These are phyloP conservation scores for Phyllostomus discolor DNA, from an alignment of 2,113 vertebrate genomes.

Conservation along the genomic window DNA sequence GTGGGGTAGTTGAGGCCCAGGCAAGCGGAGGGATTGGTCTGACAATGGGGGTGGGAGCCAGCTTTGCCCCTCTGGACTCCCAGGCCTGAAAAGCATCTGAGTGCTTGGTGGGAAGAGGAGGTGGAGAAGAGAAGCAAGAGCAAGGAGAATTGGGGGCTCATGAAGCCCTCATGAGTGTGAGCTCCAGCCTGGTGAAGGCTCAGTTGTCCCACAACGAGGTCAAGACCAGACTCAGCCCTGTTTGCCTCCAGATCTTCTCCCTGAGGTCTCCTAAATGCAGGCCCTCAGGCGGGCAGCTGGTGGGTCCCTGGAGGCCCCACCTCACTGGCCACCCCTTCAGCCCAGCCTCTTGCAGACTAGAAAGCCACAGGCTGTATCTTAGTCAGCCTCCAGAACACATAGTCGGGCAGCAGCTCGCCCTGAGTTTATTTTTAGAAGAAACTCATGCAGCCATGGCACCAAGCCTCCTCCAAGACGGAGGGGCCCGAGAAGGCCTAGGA, in stretches of 20 bases:
- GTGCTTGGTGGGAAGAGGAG: neutral
- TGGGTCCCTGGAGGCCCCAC: neutral
- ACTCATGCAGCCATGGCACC: neutral
- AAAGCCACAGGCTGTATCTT: neutral
- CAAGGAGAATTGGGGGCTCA: neutral
- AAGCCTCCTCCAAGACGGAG: neutral
- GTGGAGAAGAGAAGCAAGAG: neutral
- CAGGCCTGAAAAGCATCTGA: neutral
- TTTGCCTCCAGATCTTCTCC: neutral
- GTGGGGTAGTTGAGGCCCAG: neutral
- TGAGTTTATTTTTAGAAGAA: neutral
- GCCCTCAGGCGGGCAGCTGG: neutral
- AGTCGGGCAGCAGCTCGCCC: neutral
- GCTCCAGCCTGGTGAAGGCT: neutral
- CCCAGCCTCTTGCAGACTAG: neutral
- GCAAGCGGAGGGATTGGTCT: neutral
- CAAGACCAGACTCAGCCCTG: neutral
- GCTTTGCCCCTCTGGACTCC: too few relatives aligned
- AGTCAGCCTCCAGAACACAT: neutral
- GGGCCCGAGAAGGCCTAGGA: neutral
- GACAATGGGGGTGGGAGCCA: neutral
- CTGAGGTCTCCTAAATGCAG: neutral
- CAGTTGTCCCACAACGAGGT: neutral
- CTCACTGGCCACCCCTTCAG: neutral
- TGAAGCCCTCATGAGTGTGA: accelerated